Base-by-base conservation (phyloP, 1,140 invertebrate genomes). In the Chlorops oryzae region DNA sequence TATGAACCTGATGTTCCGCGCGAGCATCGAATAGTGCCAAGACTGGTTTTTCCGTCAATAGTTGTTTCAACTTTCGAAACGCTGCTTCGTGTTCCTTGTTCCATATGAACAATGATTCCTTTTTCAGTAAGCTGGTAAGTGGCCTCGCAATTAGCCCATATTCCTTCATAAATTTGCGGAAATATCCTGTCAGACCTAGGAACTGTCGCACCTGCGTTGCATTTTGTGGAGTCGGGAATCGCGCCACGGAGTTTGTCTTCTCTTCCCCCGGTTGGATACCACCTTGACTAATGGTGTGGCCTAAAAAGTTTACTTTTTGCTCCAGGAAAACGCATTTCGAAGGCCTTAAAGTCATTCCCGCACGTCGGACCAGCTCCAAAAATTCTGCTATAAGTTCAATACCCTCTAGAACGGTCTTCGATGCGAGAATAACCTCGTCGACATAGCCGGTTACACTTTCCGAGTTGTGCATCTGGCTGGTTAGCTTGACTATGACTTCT, bases 101-200 rank as follows among this genome's bases (percentile, higher is more conserved):
- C 45, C 28, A 37, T 15, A 32, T 20, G 13, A 47, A 37, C 2
- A 13, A 3, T 9, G 43, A 46, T 32, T 50, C 42, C 40, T 70
- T 71, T 34, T 45, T 50, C 12, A 55, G 37, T 9, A 71, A 45
- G 10, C 55, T 27, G 1, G 59, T 59, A 12, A 72, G 51, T 15
- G 59, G 61, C 3, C 39, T 55, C 4, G 58, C 59, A 42, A 55
- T 59, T 9, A 17, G 25, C 0, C 64, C 55, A 43, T 62, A 73
- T n/a, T 56, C 28, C 27, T 43, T n/a, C 3, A 72, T 57, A 37
- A 72, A 73, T 39, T 54, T 54, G 1, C 67, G 37, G 37, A 74
- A 74, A 50, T 66, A 73, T 27, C 68, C 58, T 0, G 62, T 65
- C 0, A 73, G 32, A 0, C 67, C 65, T 5, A 68, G 42, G 23